These are phyloP conservation scores for Agapostemon virescens DNA, from an alignment of 2,888 invertebrate species.

Conservation along the genomic window DNA sequence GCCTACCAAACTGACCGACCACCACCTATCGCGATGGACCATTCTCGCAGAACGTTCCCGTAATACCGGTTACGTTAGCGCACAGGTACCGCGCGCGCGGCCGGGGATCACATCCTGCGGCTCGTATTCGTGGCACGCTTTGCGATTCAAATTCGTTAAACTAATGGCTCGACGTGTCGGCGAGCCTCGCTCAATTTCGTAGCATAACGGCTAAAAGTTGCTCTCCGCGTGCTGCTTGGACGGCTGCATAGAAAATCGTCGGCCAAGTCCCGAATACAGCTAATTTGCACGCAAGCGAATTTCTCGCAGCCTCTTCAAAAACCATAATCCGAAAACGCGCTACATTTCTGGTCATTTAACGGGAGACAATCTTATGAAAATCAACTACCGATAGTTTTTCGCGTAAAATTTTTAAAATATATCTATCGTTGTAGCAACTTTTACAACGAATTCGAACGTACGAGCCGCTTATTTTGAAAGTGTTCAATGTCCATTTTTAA, in stretches of 20 bases:
- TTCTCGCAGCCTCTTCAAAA: background rate
- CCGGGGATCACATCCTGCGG: conserved; percentile 42
- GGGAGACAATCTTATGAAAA: no score
- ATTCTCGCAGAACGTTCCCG: conserved; percentile 33
- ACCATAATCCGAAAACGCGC: background rate
- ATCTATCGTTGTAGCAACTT: no score
- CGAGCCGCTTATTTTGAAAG: no score
- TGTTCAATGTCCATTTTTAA: no score
- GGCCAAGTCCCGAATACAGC: conserved; percentile 35
- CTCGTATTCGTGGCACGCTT: conserved; percentile 57
- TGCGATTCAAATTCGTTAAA: conserved; percentile 62
- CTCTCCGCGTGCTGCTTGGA: background rate
- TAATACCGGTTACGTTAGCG: conserved; percentile 25
- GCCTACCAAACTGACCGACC: conserved; percentile 18
- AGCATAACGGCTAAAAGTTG: conserved; percentile 50
- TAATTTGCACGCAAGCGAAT: conserved; percentile 35
- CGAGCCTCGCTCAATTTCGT: conserved; percentile 50
- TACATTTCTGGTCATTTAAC: background rate
- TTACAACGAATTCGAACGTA: no score
- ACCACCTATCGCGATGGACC: conserved; percentile 35
- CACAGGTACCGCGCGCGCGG: background rate
- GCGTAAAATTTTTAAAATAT: no score
- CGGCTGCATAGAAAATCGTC: background rate
- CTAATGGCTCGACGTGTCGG: conserved; percentile 57
- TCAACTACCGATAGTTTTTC: no score